phyloP scores from a whole-genome alignment of 2,888 invertebrate species.

The Exocentrus adspersus region DNA sequence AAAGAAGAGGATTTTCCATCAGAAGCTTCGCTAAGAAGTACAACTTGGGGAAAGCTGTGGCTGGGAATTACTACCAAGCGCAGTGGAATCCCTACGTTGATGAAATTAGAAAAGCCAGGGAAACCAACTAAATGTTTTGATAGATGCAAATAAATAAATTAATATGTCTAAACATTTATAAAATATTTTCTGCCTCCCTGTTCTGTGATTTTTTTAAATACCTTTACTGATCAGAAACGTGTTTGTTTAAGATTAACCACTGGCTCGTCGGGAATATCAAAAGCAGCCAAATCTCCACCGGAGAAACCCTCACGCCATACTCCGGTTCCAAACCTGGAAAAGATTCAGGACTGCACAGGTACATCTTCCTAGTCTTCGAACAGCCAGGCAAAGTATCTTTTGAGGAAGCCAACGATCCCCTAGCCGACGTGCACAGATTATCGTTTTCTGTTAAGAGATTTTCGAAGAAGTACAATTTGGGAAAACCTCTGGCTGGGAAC shows the following conservation, averaged over 20 bases:
- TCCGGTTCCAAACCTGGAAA: slow-evolving; percentile 86
- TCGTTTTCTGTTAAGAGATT: slow-evolving; percentile 77
- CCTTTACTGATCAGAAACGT: not conserved
- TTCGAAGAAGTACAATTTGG: slow-evolving; percentile 83
- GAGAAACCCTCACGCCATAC: slow-evolving; percentile 80
- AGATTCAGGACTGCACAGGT: slow-evolving; percentile 75
- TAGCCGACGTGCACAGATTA: slow-evolving; percentile 66
- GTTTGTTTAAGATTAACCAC: slow-evolving; percentile 68
- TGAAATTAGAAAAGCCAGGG: too few species aligned
- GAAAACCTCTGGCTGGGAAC: slow-evolving; percentile 86
- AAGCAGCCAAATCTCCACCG: slow-evolving; percentile 73
- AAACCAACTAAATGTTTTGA: too few species aligned
- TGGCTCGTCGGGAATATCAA: slow-evolving; percentile 91
- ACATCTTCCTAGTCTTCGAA: slow-evolving; percentile 71
- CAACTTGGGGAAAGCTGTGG: too few species aligned
- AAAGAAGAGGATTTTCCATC: too few species aligned
- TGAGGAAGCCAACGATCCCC: slow-evolving; percentile 43
- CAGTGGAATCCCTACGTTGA: too few species aligned
- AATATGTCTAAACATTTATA: too few species aligned
- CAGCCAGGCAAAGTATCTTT: slow-evolving; percentile 53
- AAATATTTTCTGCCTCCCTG: too few species aligned
- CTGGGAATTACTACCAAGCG: too few species aligned
- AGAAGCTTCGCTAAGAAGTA: too few species aligned
- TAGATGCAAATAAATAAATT: too few species aligned
- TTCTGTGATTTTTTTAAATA: not conserved